These are phyloP conservation scores for Tigriopus californicus DNA, from an alignment of 2,888 invertebrate genomes.

Conservation along the genomic window DNA sequence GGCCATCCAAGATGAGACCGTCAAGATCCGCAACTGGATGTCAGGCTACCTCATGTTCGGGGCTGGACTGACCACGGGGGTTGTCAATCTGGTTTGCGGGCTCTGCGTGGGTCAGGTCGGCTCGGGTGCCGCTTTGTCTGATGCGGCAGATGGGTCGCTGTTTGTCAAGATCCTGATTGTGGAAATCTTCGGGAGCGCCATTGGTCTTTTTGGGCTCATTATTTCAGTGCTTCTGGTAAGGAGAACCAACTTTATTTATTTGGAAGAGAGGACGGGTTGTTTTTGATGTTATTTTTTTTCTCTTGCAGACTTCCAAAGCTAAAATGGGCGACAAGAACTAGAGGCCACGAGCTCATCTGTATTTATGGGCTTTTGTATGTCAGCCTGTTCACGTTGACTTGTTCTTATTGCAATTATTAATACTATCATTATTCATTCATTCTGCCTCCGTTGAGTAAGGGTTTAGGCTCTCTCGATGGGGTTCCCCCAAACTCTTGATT, in stretches of 20 bases:
- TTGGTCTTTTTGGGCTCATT: slow-evolving; percentile 94
- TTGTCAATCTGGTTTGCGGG: slow-evolving; percentile 90
- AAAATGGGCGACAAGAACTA: slow-evolving; percentile 49
- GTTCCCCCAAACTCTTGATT: too few species aligned
- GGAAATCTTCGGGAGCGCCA: slow-evolving; percentile 97
- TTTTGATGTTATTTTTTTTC: slow-evolving; percentile 15
- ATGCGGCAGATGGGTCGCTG: slow-evolving; percentile 86
- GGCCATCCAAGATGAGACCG: not conserved
- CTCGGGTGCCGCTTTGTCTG: slow-evolving; percentile 90
- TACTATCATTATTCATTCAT: too few species aligned
- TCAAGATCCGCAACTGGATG: slow-evolving; percentile 44
- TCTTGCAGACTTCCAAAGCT: slow-evolving; percentile 43
- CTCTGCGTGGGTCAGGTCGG: slow-evolving; percentile 60
- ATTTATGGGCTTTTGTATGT: too few species aligned
- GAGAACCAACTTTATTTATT: slow-evolving; percentile 15
- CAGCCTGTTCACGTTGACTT: too few species aligned
- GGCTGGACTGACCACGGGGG: slow-evolving; percentile 41
- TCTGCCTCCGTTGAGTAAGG: too few species aligned
- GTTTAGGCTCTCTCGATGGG: too few species aligned
- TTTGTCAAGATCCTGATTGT: slow-evolving; percentile 97
- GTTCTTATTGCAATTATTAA: too few species aligned
- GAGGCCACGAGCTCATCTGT: slow-evolving; percentile 11
- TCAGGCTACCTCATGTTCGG: slow-evolving; percentile 91
- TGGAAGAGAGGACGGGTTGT: not conserved
- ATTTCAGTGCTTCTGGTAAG: slow-evolving; percentile 81